Base-by-base conservation (phyloP, 2,888 invertebrate genomes). In the Melanostoma mellinum region DNA sequence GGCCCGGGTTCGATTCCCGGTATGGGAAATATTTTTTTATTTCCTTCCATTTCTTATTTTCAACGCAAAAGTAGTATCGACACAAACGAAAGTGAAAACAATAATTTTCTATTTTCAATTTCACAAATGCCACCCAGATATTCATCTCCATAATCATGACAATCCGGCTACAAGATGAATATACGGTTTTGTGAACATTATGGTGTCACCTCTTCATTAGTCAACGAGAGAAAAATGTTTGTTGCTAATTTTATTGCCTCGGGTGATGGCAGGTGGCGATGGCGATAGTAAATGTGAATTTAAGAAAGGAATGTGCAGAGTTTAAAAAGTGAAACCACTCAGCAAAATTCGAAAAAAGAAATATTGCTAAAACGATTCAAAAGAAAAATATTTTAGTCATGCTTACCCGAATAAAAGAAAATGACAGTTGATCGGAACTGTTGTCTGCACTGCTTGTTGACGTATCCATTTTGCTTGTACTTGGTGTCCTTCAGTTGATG, bases 1-100 rank as follows among this genome's bases (percentile, higher is more conserved):
- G 82, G 82, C 82, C 82, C 78, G 82, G 82, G 82, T 84, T 84
- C 82, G 82, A 84, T 84, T 84, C 82, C 82, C 82, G 82, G 82
- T 84, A 78, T 84, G 82, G 82, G 82, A 84, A 20, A 3, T 36
- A 35, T 58, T 61, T 61, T 76, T 75, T 48, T 42, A n/a, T 40
- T 3, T n/a, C n/a, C 38, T 36, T 36, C 35, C 10, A 30, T 44
- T 33, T 42, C 32, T n/a, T 9, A 35, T 2, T 6, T 32, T 32
- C 33, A 3, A 32, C 20, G 20, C 4, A 2, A 30, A 32, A 6
- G 40, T 32, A 5, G 3, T 8, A 20, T 3, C 5, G 1, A 42
- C 40, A 58, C 6, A 6, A 20, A 20, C 20, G 20, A 20, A 20
- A 20, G 20, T 20, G 20, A 20, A 20, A 20, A 20, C 20, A 1